phyloP scores from a whole-genome alignment of 1,140 invertebrate genomes.

The Hyposmocoma kahamanoa region DNA sequence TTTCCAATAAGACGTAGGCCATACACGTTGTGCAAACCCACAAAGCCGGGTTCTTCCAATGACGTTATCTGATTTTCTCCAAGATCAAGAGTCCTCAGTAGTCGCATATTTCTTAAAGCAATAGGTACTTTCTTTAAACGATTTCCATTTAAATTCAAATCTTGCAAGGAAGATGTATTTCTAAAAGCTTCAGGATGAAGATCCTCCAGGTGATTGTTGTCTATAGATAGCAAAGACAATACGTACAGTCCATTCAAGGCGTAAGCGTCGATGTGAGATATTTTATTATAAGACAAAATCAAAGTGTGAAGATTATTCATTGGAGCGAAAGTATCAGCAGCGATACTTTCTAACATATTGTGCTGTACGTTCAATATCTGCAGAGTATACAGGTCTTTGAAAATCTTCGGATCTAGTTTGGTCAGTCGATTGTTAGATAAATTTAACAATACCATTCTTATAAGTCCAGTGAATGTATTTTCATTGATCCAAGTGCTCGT shows the following conservation, averaged over 20 bases:
- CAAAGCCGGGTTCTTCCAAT: conserved; percentile 86
- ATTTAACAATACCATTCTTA: conserved; percentile 88
- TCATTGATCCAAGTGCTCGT: conserved; percentile 88
- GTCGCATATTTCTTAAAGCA: conserved; percentile 81
- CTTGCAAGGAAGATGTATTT: conserved; percentile 87
- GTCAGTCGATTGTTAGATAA: conserved; percentile 89
- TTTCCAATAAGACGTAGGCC: conserved; percentile 91
- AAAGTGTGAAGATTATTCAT: conserved; percentile 90
- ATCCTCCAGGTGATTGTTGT: conserved; percentile 84
- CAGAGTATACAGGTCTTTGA: conserved; percentile 86
- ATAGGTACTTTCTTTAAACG: conserved; percentile 84
- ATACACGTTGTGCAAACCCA: conserved; percentile 85
- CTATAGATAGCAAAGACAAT: conserved; percentile 83
- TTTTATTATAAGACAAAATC: conserved; percentile 85
- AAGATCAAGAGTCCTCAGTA: conserved; percentile 87
- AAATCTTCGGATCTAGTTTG: conserved; percentile 85
- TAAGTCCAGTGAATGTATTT: conserved; percentile 89
- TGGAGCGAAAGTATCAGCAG: conserved; percentile 85
- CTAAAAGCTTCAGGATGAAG: conserved; percentile 87
- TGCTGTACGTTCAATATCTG: conserved; percentile 88
- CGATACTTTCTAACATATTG: conserved; percentile 86
- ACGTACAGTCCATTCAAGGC: conserved; percentile 87
- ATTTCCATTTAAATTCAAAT: conserved; percentile 91
- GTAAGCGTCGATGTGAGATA: conserved; percentile 83
- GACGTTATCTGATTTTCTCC: conserved; percentile 87